These are phyloP conservation scores for Luscinia luscinia DNA, from an alignment of 2,797 vertebrate genomes.

Conservation along the genomic window DNA sequence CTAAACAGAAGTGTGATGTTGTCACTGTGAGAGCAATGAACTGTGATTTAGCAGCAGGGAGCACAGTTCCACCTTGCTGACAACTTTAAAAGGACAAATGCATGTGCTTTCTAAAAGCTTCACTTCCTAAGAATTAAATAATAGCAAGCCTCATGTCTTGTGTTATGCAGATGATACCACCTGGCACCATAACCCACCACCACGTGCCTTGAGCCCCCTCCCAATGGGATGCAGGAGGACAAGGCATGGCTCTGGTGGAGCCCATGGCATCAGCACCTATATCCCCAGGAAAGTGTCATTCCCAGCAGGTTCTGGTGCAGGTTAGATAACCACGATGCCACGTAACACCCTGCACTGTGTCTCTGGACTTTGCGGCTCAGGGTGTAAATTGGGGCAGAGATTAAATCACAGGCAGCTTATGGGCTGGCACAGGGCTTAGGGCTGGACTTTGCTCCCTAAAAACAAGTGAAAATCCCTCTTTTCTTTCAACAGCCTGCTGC, in stretches of 20 bases:
- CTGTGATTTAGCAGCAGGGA: background rate
- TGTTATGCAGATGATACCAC: background rate
- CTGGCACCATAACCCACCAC: background rate
- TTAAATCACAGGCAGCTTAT: background rate
- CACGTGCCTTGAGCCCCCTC: background rate
- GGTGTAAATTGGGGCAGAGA: background rate
- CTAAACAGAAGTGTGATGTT: background rate
- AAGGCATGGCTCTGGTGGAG: background rate
- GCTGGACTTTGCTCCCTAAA: background rate
- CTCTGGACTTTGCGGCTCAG: background rate
- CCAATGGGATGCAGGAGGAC: background rate
- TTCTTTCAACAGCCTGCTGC: background rate
- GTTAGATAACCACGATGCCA: background rate
- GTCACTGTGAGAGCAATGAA: background rate
- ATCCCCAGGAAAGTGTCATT: accelerated
- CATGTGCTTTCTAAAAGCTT: background rate
- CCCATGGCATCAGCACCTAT: background rate
- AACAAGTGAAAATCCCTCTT: background rate
- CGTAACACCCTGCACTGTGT: accelerated
- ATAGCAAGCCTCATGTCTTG: background rate
- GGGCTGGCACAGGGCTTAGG: background rate
- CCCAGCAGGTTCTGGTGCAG: background rate
- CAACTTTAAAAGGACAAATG: background rate
- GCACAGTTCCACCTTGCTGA: background rate
- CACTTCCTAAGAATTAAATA: background rate